Evolutionary conservation across 2,888 invertebrate genomes (phyloP), one percentile per base, ranked within the genome.

Genomic region (Thera obeliscata): DNA sequence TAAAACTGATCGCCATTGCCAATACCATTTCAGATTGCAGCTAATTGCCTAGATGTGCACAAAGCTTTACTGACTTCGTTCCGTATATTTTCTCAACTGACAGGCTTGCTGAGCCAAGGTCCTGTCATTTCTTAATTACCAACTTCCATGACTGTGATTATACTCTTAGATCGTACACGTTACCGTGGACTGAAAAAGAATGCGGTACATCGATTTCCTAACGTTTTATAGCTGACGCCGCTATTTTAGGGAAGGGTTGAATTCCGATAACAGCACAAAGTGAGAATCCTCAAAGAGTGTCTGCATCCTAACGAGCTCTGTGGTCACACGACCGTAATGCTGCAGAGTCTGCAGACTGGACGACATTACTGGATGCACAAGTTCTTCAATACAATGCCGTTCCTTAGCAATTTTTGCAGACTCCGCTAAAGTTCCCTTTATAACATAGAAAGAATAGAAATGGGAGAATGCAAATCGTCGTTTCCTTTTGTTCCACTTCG

Each of bases 271-370:
- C 65, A 62, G 62, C 62, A 62, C 70, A 67, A 70, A 70, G 65
- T 63, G 63, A 60, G 63, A 60, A 63, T 52, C 48, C 60, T 66
- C 69, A 69, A 69, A 69, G 69, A 63, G 66, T 63, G 66, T 66
- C 60, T 56, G 56, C 46, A 48, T 66, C 52, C 60, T 61, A 66
- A 69, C 69, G 63, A 69, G 69, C 63, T 61, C 38, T 50, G 57
- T 49, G 63, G 66, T 69, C 66, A 69, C 59, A 56, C 56, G 50
- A 54, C 54, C 50, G 41, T 50, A 62, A 56, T 33, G 59, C 60
- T 65, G 56, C 38, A 54, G 56, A 41, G 55, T 67, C 60, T 65
- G 56, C 38, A 54, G 56, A 41, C 58, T 67, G 35, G 55, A 22
- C 50, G 12, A 35, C 58, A 62, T 57, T 50, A 56, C 36, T 46